Evolutionary conservation across 2,888 invertebrate genomes (phyloP), one percentile per base, ranked within the genome.

Genomic region (Mantis religiosa): DNA sequence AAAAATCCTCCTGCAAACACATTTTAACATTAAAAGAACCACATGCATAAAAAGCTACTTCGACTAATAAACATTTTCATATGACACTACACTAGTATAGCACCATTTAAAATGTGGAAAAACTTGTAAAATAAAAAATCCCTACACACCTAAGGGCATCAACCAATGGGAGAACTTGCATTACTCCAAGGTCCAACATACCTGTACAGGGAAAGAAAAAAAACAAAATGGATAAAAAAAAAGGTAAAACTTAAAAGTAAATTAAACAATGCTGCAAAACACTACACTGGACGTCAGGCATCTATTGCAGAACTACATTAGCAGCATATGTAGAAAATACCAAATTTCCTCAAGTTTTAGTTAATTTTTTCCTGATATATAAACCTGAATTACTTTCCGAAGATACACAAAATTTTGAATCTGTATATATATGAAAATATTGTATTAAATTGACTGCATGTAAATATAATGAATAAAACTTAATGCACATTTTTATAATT

Each of bases 201-300:
- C 88, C 83, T 88, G 88, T 84, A 83, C 47, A 88, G 27, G 28
- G 25, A 85, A 27, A 85, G 85, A 47, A 85, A 20, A 85, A 20
- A 85, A 47, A 20, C 28, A 12, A 83, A 88, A 88, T 7, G 8
- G 71, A 28, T 41, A 6, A 47, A 28, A 87, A 27, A 15, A n/a
- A 83, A 87, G 12, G 34, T 2, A 85, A 81, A 87, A 87, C 30
- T 54, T 27, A 83, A 87, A 83, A 47, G 20, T 87, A 83, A 82
- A 87, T 87, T 47, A 83, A 41, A 83, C 20, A 82, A 47, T 88
- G 54, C 15, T 25, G 34, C 41, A 27, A 20, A 85, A 27, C 34
- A 87, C 85, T 85, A 85, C 85, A 85, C 27, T 85, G 85, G 85
- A 85, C 8, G 27, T 47, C 15, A 71, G 54, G 54, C 54, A 71